Evolutionary conservation across 2,113 vertebrate species (phyloP).

Genomic region (Tachuris rubrigastra): DNA sequence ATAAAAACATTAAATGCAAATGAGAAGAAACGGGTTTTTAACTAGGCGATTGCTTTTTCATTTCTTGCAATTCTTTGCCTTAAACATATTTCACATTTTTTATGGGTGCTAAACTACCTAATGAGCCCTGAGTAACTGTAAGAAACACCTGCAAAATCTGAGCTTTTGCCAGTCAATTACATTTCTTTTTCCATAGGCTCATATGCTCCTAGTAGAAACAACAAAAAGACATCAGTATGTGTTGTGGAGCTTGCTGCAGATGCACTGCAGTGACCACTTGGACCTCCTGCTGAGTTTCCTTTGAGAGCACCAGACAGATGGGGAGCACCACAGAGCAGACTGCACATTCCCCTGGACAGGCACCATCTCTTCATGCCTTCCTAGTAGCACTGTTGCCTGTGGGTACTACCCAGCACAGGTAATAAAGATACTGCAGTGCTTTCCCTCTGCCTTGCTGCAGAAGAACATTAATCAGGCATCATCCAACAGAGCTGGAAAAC

Average conservation of each 20-base stretch:
- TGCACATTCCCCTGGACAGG: not conserved
- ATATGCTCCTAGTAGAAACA: not conserved
- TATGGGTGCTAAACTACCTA: not conserved
- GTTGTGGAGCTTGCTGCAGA: not conserved
- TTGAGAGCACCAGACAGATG: not conserved
- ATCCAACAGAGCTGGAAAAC: not conserved
- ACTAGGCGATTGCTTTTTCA: not conserved
- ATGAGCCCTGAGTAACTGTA: conserved; percentile 5
- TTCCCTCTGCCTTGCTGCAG: not conserved
- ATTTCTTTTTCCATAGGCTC: not conserved
- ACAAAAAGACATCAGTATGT: not conserved
- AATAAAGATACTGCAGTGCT: not conserved
- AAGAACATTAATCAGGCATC: not conserved
- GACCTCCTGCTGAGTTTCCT: not conserved
- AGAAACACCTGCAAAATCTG: conserved; percentile 45
- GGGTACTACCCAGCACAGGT: not conserved
- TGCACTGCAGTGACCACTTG: not conserved
- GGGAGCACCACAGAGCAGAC: not conserved
- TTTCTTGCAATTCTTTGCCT: conserved; percentile 7
- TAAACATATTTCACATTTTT: not conserved
- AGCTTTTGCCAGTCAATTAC: conserved; percentile 18
- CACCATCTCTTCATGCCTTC: rapidly evolving
- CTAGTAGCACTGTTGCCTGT: not conserved
- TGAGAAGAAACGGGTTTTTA: not conserved
- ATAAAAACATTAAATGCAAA: not conserved